A percentile compares a stretch with the other conserved stretches of the same genome.
phyloP scores from a whole-genome alignment of 2,113 vertebrate genomes.

The Rhadina sibilatrix region DNA sequence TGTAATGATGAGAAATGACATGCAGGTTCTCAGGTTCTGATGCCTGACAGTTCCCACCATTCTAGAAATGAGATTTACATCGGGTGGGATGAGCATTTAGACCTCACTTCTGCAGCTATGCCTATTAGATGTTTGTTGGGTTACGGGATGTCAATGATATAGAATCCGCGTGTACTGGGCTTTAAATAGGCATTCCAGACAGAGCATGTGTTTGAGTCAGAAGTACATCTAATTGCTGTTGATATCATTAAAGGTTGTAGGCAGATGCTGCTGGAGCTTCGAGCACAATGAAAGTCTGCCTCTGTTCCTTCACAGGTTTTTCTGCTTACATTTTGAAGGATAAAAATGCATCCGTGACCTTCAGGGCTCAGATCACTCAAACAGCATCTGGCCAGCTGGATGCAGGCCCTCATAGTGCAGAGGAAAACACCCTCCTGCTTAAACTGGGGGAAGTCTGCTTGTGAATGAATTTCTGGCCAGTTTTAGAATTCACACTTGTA shows the following conservation, averaged over 20 bases:
- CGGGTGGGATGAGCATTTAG: not conserved
- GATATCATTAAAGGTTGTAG: not conserved
- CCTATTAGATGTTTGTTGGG: not conserved
- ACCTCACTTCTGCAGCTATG: not conserved
- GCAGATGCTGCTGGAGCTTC: not conserved
- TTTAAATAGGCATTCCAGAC: conserved; percentile 7
- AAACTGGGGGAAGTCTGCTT: not conserved
- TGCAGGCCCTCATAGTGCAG: not conserved
- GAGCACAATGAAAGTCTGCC: not conserved
- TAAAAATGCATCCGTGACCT: not conserved
- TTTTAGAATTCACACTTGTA: not conserved
- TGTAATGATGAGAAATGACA: not conserved
- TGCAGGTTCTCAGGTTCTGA: not conserved
- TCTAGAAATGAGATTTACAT: conserved; percentile 31
- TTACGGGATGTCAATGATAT: not conserved
- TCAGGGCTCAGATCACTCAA: not conserved
- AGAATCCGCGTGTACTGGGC: not conserved
- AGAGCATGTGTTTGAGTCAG: not conserved
- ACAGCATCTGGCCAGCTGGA: not conserved
- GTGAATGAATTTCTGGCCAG: not conserved
- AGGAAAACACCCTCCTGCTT: not conserved
- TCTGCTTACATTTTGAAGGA: not conserved
- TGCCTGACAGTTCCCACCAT: conserved; percentile 17
- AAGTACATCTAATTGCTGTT: not conserved
- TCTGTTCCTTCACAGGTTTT: not conserved